phyloP scores from a whole-genome alignment of 2,113 vertebrate species.

The Zosterops hypoxanthus region DNA sequence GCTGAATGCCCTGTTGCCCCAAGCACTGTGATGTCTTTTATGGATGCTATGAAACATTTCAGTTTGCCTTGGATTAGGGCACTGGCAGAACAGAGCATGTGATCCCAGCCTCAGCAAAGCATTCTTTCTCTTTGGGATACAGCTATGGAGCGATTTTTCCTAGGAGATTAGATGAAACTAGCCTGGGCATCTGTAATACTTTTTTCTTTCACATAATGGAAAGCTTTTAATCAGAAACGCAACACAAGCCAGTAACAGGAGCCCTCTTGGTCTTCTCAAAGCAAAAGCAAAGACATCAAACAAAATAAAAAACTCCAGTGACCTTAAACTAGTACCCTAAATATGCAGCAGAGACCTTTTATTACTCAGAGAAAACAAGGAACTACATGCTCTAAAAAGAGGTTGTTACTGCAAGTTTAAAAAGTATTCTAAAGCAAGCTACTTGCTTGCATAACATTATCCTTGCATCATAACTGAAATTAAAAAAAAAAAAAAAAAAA shows the following conservation, averaged over 20 bases:
- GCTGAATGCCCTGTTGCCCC: conserved; percentile 21
- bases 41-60: conserved; percentile 51
- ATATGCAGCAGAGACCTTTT: not conserved
- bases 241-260: not conserved
- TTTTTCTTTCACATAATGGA: conserved; percentile 29
- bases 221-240: conserved; percentile 22
- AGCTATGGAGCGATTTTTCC: conserved; percentile 48
- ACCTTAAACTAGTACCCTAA: not conserved
- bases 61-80: conserved; percentile 58
- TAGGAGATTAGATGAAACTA: conserved; percentile 44
- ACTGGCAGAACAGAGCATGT: conserved; percentile 43
- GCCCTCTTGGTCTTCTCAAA: not conserved
- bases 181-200: conserved; percentile 25
- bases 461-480: not conserved
- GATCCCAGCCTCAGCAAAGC: conserved; percentile 51
- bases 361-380: not conserved
- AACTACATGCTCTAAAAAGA: not conserved
- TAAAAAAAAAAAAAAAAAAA: too few species aligned
- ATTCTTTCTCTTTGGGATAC: conserved; percentile 55
- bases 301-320: not conserved
- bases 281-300: not conserved
- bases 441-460: not conserved
- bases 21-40: conserved; percentile 47
- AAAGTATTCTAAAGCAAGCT: not conserved
- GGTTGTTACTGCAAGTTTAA: not conserved